phyloP scores from a whole-genome alignment of 2,113 vertebrate species.

The Mungos mungo region DNA sequence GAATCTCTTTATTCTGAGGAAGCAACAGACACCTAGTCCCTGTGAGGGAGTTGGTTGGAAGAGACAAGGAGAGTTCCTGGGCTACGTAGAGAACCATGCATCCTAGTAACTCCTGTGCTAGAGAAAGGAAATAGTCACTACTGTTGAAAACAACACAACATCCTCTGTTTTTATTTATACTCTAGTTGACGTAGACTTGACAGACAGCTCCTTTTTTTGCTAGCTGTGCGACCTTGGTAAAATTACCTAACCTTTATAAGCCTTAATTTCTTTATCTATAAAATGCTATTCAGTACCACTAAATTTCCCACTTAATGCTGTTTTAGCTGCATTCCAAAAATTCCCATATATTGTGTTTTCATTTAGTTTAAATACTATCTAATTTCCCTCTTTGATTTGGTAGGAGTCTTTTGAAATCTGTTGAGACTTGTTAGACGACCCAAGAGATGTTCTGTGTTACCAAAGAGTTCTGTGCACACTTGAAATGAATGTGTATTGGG shows the following conservation, averaged over 20 bases:
- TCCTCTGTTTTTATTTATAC: neutral
- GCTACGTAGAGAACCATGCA: neutral
- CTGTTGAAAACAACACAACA: neutral
- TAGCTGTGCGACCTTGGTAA: neutral
- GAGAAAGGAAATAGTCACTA: neutral
- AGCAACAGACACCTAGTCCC: neutral
- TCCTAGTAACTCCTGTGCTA: neutral
- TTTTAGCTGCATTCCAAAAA: neutral
- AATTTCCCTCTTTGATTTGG: neutral
- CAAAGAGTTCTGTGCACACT: neutral
- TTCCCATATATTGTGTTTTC: neutral
- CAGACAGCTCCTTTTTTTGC: neutral
- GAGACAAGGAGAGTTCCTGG: neutral
- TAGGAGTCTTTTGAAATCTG: neutral
- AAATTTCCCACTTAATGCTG: neutral
- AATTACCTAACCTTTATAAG: neutral
- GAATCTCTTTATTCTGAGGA: neutral
- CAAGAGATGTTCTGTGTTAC: neutral
- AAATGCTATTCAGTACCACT: neutral
- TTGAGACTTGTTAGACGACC: neutral
- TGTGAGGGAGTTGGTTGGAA: neutral
- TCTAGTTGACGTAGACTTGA: neutral
- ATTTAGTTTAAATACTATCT: neutral
- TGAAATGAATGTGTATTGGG: too few species aligned
- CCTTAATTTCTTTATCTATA: neutral